A percentile compares a stretch with the other conserved stretches of the same genome.
Evolutionary conservation across 2,797 vertebrate species (phyloP).

Genomic region (Onychomys torridus): DNA sequence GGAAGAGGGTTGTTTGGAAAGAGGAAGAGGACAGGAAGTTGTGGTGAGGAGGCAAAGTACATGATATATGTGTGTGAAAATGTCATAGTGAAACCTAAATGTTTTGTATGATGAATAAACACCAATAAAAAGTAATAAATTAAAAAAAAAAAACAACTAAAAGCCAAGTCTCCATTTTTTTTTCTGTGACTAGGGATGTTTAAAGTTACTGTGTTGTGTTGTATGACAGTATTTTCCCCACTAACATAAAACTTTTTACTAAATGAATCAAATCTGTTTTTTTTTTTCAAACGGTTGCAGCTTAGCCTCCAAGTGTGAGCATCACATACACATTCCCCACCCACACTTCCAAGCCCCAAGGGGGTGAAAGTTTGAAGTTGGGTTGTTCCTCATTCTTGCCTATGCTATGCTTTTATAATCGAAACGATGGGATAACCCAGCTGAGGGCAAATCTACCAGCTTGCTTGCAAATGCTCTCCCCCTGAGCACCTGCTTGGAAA

Average conservation of each 20-base stretch:
- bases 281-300: not conserved
- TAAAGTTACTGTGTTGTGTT: not conserved
- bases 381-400: not conserved
- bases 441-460: not conserved
- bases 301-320: not conserved
- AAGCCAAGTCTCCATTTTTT: not conserved
- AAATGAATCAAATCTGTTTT: not conserved
- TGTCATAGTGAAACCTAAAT: not conserved
- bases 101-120: not conserved
- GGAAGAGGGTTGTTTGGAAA: not conserved
- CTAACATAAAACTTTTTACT: not conserved
- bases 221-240: not conserved
- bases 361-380: constrained; percentile 21
- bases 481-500: not conserved
- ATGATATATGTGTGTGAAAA: not conserved
- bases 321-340: rapidly evolving
- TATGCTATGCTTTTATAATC: constrained; percentile 44
- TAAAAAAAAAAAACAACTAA: not conserved
- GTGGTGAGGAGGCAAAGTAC: not conserved
- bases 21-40: not conserved
- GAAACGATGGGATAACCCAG: not conserved
- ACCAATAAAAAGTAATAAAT: not conserved
- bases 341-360: not conserved
- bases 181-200: not conserved
- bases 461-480: constrained; percentile 42